Base-by-base conservation (phyloP, 2,113 vertebrate species). In the Oryzias celebensis region DNA sequence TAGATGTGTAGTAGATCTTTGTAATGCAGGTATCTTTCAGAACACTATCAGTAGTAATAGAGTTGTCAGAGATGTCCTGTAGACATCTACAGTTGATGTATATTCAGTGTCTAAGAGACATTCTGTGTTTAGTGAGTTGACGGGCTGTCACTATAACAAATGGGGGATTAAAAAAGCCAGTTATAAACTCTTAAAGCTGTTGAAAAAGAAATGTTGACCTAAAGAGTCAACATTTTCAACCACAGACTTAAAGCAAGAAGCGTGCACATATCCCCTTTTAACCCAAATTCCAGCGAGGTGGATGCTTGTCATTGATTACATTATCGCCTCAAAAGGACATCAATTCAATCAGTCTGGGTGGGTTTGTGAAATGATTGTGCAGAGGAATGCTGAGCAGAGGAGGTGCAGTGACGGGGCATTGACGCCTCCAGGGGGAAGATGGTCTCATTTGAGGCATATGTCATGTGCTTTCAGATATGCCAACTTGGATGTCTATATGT, bases 401-500 rank as follows among this genome's bases (percentile, higher is more conserved):
- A 54, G 4, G 50, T 58, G 60, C 62, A 73, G 53, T 60, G 65
- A 60, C 55, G 71, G 72, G 65, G 47, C 51, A 62, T 80, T 68
- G 66, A 44, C 51, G 72, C 65, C 80, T 75, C 55, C 58, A 56
- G 74, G 78, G 69, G 62, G 48, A 55, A 68, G 53, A 78, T 45
- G 53, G 73, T 73, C 66, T 80, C 62, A 68, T 71, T 75, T 76
- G 62, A 83, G 71, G 65, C 78, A 84, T 85, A 82, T 86, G 77
- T 42, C 67, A 62, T 70, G 60, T 69, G 52, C 51, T 55, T 50
- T 58, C 31, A 44, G n/a, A 44, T 71, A 52, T 24, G 28, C 20
- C 20, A 47, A 1, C 45, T 52, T 31, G 49, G 49, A 48, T 73
- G 55, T 36, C n/a, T 52, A 51, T 55, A 36, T 57, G n/a, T 45